A percentile compares a stretch with the other conserved stretches of the same genome.
These are phyloP conservation scores for Timema cristinae DNA, from an alignment of 2,888 invertebrate species.

Conservation along the genomic window DNA sequence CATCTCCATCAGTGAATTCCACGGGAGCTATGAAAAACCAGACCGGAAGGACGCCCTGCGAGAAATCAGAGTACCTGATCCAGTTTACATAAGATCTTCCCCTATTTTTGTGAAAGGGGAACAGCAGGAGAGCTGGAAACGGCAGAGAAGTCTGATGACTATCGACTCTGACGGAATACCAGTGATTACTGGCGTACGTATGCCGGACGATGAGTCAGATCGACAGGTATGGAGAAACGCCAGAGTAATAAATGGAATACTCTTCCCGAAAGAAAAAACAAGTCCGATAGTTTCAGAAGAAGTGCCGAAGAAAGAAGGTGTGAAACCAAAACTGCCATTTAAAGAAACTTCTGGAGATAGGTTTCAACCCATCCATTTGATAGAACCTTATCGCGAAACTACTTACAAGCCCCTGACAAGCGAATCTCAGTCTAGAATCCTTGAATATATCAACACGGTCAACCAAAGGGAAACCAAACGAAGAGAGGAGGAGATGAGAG, in stretches of 20 bases:
- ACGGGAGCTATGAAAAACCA: neutral
- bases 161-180: conserved; percentile 70
- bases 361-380: neutral
- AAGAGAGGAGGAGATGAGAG: conserved; percentile 15
- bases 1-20: neutral
- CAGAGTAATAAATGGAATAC: conserved; percentile 77
- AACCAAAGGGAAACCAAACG: conserved; percentile 25
- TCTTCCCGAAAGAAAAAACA: conserved; percentile 57
- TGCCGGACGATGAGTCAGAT: conserved; percentile 80
- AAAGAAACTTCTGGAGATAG: neutral
- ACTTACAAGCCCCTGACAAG: conserved; percentile 2
- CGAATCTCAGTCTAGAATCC: conserved; percentile 19
- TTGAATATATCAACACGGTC: conserved; percentile 28
- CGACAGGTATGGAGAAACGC: conserved; percentile 85
- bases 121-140: conserved; percentile 52
- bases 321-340: neutral
- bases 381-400: neutral
- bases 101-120: conserved; percentile 54
- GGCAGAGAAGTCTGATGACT: conserved; percentile 60
- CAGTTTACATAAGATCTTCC: conserved; percentile 65
- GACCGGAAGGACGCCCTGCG: neutral
- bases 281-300: neutral
- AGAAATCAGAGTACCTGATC: conserved; percentile 54
- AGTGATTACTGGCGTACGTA: conserved; percentile 74
- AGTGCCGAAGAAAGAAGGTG: neutral